A percentile compares a stretch with the other conserved stretches of the same genome.
phyloP scores from a whole-genome alignment of 2,797 vertebrate species.

The Lepilemur septentrionalis region DNA sequence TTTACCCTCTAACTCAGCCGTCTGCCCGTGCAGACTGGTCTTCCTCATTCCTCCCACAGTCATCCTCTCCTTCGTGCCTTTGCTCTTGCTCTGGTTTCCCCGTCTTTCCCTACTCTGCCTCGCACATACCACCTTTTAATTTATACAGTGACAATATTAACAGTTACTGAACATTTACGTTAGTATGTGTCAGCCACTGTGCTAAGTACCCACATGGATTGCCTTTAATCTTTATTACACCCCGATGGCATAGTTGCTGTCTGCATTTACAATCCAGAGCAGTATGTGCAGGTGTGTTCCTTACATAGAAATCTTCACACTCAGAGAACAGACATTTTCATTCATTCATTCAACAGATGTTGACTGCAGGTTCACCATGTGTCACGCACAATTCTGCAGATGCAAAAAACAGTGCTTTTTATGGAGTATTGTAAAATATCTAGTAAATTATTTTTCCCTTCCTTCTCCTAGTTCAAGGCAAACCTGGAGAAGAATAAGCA shows the following conservation, averaged over 20 bases:
- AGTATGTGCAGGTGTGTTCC: accelerated
- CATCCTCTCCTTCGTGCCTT: not conserved
- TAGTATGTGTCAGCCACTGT: not conserved
- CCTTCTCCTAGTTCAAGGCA: conserved; percentile 89
- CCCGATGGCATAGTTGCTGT: accelerated
- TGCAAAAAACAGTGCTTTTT: not conserved
- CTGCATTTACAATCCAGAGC: not conserved
- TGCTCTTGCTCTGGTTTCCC: not conserved
- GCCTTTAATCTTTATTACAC: not conserved
- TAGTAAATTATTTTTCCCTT: not conserved
- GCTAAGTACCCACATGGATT: not conserved
- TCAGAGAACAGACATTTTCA: not conserved
- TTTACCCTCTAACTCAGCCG: not conserved
- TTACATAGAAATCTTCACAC: not conserved
- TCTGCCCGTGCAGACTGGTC: not conserved
- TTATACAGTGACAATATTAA: not conserved
- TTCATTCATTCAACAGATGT: not conserved
- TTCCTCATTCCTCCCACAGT: not conserved
- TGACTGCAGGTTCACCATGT: not conserved
- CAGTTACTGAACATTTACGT: accelerated
- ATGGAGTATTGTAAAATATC: not conserved
- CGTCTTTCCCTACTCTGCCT: not conserved
- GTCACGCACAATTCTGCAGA: not conserved
- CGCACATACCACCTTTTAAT: not conserved
- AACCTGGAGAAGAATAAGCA: conserved; percentile 98